These are phyloP conservation scores for Eilema sororculum DNA, from an alignment of 2,888 invertebrate species.

Conservation along the genomic window DNA sequence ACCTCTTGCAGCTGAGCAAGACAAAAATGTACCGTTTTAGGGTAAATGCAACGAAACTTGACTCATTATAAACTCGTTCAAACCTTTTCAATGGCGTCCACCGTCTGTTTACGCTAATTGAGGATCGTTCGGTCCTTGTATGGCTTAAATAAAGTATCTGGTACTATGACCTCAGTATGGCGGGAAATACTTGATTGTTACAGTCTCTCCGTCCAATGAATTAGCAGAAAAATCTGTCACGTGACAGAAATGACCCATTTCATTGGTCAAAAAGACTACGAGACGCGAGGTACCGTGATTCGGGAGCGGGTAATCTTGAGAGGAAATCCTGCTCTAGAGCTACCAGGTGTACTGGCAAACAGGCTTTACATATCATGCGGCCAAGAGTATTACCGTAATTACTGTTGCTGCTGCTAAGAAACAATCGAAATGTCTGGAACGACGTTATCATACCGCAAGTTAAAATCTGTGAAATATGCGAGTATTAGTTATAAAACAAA, in stretches of 20 bases:
- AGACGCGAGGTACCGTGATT: no score
- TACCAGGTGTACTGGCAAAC: neutral
- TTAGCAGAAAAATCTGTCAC: no score
- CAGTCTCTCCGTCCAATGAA: no score
- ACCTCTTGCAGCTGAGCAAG: constrained; percentile 22
- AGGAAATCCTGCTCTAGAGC: neutral
- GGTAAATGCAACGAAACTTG: constrained; percentile 43
- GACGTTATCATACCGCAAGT: no score
- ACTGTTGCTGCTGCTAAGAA: no score
- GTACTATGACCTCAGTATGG: neutral
- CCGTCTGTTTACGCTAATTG: neutral
- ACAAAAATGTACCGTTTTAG: constrained; percentile 43
- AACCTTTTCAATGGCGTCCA: neutral
- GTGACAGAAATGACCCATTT: no score
- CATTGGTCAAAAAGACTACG: no score
- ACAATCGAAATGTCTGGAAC: no score
- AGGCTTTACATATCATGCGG: neutral
- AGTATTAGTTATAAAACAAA: neutral
- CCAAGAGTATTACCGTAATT: no score
- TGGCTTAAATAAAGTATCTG: neutral
- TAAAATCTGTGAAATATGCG: neutral
- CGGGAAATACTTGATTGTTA: neutral
- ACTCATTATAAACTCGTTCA: constrained; percentile 25
- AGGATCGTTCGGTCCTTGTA: neutral
- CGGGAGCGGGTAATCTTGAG: no score